phyloP scores from a whole-genome alignment of 2,888 invertebrate genomes.

The Sinelater perroti region DNA sequence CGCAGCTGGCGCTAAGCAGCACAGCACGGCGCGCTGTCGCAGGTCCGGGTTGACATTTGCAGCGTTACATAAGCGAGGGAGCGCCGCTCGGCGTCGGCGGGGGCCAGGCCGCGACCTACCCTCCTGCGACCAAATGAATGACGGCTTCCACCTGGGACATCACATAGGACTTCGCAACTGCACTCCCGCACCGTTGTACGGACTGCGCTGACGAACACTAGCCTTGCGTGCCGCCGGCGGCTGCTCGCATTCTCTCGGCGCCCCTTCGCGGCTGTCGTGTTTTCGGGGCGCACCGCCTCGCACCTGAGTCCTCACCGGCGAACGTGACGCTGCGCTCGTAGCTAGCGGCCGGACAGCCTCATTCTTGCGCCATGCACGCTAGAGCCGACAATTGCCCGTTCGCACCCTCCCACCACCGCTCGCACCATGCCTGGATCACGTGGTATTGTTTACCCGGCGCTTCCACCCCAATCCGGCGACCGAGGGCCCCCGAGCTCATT shows the following conservation, averaged over 20 bases:
- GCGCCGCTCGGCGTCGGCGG: conserved; percentile 29
- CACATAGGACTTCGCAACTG: conserved; percentile 43
- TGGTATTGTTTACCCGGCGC: conserved; percentile 55
- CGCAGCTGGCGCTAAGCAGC: conserved; percentile 29
- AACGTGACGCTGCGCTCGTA: conserved; percentile 53
- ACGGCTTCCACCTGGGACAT: conserved; percentile 87
- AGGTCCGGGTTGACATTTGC: conserved; percentile 25
- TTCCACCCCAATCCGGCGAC: conserved; percentile 26
- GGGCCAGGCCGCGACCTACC: conserved; percentile 71
- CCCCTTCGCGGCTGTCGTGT: conserved; percentile 1
- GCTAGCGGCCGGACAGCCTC: conserved; percentile 35
- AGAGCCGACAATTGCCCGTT: conserved; percentile 51
- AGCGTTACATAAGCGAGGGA: conserved; percentile 35
- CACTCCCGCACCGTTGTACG: conserved; percentile 15
- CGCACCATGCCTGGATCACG: conserved; percentile 58
- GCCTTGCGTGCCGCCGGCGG: conserved; percentile 23
- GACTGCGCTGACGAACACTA: conserved; percentile 21
- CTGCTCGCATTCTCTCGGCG: conserved; percentile 33
- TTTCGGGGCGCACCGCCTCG: conserved; percentile 5
- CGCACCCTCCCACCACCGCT: conserved; percentile 43
- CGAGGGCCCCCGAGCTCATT: conserved; percentile 7
- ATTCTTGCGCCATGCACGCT: conserved; percentile 49
- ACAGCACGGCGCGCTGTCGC: conserved; percentile 1
- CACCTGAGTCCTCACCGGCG: conserved; percentile 8
- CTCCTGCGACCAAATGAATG: conserved; percentile 94